A percentile compares a stretch with the other conserved stretches of the same genome.
Conservation (phyloP, 2,797 vertebrate genomes). For the Fistularia commersonii region DNA sequence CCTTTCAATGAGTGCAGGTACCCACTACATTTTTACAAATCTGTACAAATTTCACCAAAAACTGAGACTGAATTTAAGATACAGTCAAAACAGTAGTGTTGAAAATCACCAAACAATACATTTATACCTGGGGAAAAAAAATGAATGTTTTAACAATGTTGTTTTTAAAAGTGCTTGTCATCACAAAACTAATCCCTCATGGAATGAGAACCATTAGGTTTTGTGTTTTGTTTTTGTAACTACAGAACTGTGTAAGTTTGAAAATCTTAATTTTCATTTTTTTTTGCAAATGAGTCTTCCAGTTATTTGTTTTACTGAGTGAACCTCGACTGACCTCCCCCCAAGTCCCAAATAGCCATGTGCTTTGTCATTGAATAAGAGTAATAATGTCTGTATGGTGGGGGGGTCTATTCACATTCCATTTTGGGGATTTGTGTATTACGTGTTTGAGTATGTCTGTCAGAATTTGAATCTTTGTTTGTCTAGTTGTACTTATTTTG, state of each 20-base stretch:
- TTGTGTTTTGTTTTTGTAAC: too few relatives aligned
- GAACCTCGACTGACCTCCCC: slow-evolving; percentile 28
- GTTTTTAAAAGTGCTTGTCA: too few relatives aligned
- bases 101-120: too few relatives aligned
- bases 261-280: not conserved
- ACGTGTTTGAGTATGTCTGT: slow-evolving; percentile 19
- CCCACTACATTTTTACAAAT: too few relatives aligned
- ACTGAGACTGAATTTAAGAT: too few relatives aligned
- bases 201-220: too few relatives aligned
- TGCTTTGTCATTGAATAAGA: slow-evolving; percentile 35
- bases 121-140: too few relatives aligned
- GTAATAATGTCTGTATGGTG: slow-evolving; percentile 38
- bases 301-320: slow-evolving; percentile 31
- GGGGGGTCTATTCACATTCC: slow-evolving; percentile 55
- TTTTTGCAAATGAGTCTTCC: slow-evolving; percentile 29
- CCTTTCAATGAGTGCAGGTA: too few relatives aligned
- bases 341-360: slow-evolving; percentile 16
- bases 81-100: too few relatives aligned
- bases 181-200: too few relatives aligned
- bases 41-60: too few relatives aligned
- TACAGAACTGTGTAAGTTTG: not conserved
- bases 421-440: slow-evolving; percentile 37
- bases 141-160: not conserved
- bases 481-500: slow-evolving; percentile 55
- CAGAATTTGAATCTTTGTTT: slow-evolving; percentile 31